Evolutionary conservation across 1,140 invertebrate genomes (phyloP).

Genomic region (Zaprionus gabonicus): DNA sequence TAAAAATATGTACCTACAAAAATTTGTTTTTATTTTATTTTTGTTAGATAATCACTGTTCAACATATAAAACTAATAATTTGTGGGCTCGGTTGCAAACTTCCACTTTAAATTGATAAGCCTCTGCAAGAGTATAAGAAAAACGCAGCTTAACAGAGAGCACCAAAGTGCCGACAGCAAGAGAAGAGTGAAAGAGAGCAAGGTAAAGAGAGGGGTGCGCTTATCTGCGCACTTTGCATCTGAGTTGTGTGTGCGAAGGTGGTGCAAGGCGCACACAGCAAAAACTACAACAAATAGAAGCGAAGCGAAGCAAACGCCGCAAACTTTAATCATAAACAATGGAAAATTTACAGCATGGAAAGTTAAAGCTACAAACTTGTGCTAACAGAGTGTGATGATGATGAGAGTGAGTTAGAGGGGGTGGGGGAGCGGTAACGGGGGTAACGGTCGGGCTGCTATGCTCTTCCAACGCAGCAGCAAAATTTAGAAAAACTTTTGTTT

Average conservation of each 20-base stretch:
- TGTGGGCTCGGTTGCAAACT: no score
- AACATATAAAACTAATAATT: neutral
- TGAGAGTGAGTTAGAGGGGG: slow-evolving; percentile 19
- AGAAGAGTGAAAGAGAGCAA: neutral
- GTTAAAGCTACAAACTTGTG: slow-evolving; percentile 40
- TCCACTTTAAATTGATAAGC: no score
- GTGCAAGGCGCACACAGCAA: slow-evolving; percentile 29
- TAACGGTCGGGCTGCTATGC: slow-evolving; percentile 12
- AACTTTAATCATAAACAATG: slow-evolving; percentile 74
- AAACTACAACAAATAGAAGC: slow-evolving; percentile 27
- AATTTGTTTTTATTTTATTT: no score
- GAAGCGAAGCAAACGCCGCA: slow-evolving; percentile 38
- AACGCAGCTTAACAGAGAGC: neutral
- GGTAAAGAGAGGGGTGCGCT: slow-evolving; percentile 16
- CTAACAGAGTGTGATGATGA: slow-evolving; percentile 6
- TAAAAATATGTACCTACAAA: no score
- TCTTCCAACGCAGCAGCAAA: slow-evolving; percentile 21
- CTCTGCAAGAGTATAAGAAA: neutral
- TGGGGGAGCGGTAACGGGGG: slow-evolving; percentile 6
- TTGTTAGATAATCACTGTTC: neutral
- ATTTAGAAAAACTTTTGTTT: slow-evolving; percentile 46
- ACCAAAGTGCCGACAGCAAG: neutral
- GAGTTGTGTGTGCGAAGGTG: slow-evolving; percentile 29
- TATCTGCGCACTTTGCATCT: slow-evolving; percentile 52
- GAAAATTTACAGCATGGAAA: slow-evolving; percentile 78